These are phyloP conservation scores for Coturnix japonica DNA, from an alignment of 2,113 vertebrate genomes.

Conservation along the genomic window DNA sequence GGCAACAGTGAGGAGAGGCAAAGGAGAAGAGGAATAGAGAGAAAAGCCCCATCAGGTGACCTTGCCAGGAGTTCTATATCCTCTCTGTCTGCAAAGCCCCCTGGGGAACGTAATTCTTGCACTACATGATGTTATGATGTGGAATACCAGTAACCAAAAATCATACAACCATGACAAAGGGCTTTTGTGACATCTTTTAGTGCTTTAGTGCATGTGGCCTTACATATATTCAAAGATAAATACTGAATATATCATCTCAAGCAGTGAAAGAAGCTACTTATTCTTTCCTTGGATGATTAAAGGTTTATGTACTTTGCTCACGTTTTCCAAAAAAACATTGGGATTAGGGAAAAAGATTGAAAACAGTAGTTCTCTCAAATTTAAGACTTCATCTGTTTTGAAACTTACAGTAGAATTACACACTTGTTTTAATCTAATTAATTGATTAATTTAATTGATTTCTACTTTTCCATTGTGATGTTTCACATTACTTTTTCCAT, in stretches of 20 bases:
- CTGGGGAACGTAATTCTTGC: too few relatives aligned
- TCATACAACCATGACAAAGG: background rate
- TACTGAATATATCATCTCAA: background rate
- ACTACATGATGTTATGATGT: too few relatives aligned
- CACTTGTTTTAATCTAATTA: background rate
- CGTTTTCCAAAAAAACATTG: background rate
- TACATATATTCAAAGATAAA: background rate
- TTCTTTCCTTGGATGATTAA: background rate
- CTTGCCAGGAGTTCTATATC: too few relatives aligned
- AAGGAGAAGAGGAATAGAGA: too few relatives aligned
- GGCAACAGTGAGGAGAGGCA: too few relatives aligned
- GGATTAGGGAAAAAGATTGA: background rate
- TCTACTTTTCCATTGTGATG: background rate
- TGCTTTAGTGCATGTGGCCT: background rate
- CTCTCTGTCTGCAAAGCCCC: too few relatives aligned
- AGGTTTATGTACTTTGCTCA: background rate
- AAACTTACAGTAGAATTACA: background rate
- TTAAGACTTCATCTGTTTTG: background rate
- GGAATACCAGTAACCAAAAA: too few relatives aligned
- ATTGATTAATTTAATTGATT: background rate
- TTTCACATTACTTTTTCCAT: background rate
- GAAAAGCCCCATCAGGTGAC: too few relatives aligned
- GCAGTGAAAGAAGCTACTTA: background rate
- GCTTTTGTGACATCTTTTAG: background rate
- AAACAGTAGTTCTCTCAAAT: background rate